phyloP scores from a whole-genome alignment of 2,888 invertebrate genomes.

The Mayetiola destructor region DNA sequence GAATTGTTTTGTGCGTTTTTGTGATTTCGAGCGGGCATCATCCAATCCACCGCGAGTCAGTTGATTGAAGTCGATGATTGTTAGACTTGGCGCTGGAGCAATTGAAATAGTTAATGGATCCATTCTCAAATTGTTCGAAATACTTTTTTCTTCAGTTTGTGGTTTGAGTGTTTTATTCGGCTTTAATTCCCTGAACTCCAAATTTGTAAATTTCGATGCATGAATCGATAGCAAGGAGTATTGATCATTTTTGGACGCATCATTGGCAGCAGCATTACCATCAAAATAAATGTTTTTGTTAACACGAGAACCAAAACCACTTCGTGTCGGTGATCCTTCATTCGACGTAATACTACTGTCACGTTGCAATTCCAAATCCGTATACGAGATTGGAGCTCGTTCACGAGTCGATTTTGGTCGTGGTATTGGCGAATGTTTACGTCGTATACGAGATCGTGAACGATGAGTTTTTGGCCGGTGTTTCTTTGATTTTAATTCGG shows the following conservation, averaged over 20 bases:
- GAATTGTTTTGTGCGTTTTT: neutral
- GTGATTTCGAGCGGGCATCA: slow-evolving; percentile 25
- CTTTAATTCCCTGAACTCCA: slow-evolving; percentile 20
- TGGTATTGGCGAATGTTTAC: slow-evolving; percentile 33
- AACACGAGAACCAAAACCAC: slow-evolving; percentile 23
- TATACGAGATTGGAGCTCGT: slow-evolving; percentile 39
- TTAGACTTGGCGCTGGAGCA: slow-evolving; percentile 46
- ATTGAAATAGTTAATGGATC: slow-evolving; percentile 27
- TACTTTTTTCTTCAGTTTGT: neutral
- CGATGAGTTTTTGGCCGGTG: slow-evolving; percentile 32
- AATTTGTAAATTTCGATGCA: slow-evolving; percentile 25
- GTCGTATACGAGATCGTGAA: slow-evolving; percentile 30
- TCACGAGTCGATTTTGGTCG: slow-evolving; percentile 38
- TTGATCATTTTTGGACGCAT: slow-evolving; percentile 24
- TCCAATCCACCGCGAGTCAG: slow-evolving; percentile 47
- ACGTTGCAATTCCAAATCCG: slow-evolving; percentile 35
- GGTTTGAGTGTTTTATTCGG: slow-evolving; percentile 4
- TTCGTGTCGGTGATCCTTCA: slow-evolving; percentile 34
- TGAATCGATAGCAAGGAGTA: slow-evolving; percentile 28
- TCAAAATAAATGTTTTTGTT: slow-evolving; percentile 20
- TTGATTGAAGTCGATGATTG: slow-evolving; percentile 59
- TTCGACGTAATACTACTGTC: slow-evolving; percentile 41
- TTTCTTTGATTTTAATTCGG: slow-evolving; percentile 32
- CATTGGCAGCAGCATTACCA: slow-evolving; percentile 14
- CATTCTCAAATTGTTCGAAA: neutral